Percentiles rank a stretch among this genome's conserved stretches.
These are phyloP conservation scores for Atrichornis clamosus DNA, from an alignment of 2,113 vertebrate species.

Conservation along the genomic window DNA sequence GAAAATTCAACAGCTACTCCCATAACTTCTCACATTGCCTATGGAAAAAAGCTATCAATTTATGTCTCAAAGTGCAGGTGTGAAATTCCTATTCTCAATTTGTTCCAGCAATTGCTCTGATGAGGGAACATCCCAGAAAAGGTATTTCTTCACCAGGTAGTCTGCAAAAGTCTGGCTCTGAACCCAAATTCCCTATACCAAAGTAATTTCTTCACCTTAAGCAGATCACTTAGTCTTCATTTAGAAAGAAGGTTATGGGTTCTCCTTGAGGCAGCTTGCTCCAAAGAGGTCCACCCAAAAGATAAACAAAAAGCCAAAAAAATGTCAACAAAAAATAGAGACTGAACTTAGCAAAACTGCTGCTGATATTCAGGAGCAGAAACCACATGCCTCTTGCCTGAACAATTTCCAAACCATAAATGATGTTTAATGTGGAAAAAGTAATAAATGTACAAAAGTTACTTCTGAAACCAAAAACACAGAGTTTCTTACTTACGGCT, in stretches of 20 bases:
- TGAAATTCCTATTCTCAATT: conserved; percentile 29
- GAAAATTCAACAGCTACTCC: conserved; percentile 27
- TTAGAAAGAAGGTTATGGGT: neutral
- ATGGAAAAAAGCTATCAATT: conserved; percentile 41
- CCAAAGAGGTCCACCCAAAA: conserved; percentile 35
- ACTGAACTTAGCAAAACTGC: conserved; percentile 37
- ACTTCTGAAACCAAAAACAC: conserved; percentile 51
- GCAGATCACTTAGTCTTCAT: neutral
- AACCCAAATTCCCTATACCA: neutral
- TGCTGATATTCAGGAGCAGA: conserved; percentile 26
- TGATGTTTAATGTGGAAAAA: conserved; percentile 66
- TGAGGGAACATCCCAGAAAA: conserved; percentile 14
- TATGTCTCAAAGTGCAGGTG: conserved; percentile 2
- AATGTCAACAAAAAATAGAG: conserved; percentile 34
- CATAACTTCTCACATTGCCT: neutral
- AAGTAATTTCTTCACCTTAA: neutral
- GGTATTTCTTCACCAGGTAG: neutral
- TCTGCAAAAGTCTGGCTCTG: neutral
- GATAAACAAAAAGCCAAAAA: conserved; percentile 35
- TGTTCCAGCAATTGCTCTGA: conserved; percentile 19
- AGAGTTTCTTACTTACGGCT: conserved; percentile 43
- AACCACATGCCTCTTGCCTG: conserved; percentile 54
- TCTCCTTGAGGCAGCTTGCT: neutral
- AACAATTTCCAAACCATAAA: conserved; percentile 66
- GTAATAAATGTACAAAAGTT: conserved; percentile 58